Conservation (phyloP, 1,140 invertebrate genomes). For the Saccostrea cuccullata region DNA sequence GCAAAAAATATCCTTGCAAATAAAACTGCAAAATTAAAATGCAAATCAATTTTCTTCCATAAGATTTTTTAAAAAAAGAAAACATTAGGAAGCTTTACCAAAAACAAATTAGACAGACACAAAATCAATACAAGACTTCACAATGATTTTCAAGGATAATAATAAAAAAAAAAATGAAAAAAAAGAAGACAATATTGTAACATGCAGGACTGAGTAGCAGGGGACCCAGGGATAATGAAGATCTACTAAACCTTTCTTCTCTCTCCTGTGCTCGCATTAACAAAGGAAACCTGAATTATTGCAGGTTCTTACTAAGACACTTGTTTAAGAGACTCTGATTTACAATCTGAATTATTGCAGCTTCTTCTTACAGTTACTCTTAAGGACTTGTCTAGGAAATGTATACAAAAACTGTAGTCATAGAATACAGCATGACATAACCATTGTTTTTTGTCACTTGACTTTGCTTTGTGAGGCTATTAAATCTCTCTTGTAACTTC, state of each 20-base stretch:
- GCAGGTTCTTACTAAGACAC: slow-evolving; percentile 9
- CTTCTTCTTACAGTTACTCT: not conserved
- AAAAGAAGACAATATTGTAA: not conserved
- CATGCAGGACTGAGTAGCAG: not conserved
- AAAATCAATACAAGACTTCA: slow-evolving; percentile 19
- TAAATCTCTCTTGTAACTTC: not conserved
- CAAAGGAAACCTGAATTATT: slow-evolving; percentile 54
- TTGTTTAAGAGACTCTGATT: not conserved
- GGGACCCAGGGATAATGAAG: slow-evolving; percentile 18
- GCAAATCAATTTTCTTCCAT: not conserved
- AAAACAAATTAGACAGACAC: slow-evolving; percentile 7
- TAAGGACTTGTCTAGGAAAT: not conserved
- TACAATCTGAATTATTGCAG: not conserved
- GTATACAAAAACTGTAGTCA: not conserved
- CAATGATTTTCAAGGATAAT: not conserved
- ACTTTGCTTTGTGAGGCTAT: not conserved
- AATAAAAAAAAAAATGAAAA: not conserved
- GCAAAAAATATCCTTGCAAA: not conserved
- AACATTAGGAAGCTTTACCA: not conserved
- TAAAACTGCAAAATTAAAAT: not conserved
- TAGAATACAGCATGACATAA: not conserved
- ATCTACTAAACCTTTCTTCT: slow-evolving; percentile 61
- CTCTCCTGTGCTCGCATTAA: slow-evolving; percentile 53
- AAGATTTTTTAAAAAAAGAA: not conserved
- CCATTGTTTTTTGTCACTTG: not conserved